Percentiles rank a stretch among this genome's conserved stretches.
Evolutionary conservation across 2,797 vertebrate species (phyloP).

Genomic region (Pipistrellus kuhlii): DNA sequence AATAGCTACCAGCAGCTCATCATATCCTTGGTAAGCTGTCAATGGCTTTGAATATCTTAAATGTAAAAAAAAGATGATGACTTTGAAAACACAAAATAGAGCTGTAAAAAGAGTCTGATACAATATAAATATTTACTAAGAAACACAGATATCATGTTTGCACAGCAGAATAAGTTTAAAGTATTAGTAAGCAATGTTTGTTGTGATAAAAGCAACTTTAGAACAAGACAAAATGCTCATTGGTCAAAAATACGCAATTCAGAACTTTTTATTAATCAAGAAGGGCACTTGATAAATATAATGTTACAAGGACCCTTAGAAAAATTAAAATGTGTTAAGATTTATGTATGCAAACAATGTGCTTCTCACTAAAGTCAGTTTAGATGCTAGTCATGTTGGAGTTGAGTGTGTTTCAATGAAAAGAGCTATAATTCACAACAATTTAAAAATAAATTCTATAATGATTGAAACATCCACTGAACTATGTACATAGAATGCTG

Average conservation of each 20-base stretch:
- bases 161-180: slow-evolving; percentile 62
- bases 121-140: slow-evolving; percentile 58
- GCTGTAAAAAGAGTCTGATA: slow-evolving; percentile 59
- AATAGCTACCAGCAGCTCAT: slow-evolving; percentile 69
- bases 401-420: slow-evolving; percentile 66
- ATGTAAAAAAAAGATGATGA: slow-evolving; percentile 62
- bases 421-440: slow-evolving; percentile 64
- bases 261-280: background rate
- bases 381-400: slow-evolving; percentile 53
- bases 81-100: slow-evolving; percentile 70
- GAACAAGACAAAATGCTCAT: slow-evolving; percentile 51
- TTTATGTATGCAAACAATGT: background rate
- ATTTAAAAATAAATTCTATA: slow-evolving; percentile 67
- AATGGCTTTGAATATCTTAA: slow-evolving; percentile 70
- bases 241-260: slow-evolving; percentile 4
- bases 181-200: slow-evolving; percentile 41
- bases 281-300: background rate
- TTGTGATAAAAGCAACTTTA: slow-evolving; percentile 39
- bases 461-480: slow-evolving; percentile 59
- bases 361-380: slow-evolving; percentile 27
- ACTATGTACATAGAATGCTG: slow-evolving; percentile 6
- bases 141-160: slow-evolving; percentile 35
- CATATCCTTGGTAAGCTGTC: slow-evolving; percentile 78
- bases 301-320: background rate
- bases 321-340: slow-evolving; percentile 12